Conservation (phyloP, 2,797 vertebrate species). For the Brachyrhaphis roseni region DNA sequence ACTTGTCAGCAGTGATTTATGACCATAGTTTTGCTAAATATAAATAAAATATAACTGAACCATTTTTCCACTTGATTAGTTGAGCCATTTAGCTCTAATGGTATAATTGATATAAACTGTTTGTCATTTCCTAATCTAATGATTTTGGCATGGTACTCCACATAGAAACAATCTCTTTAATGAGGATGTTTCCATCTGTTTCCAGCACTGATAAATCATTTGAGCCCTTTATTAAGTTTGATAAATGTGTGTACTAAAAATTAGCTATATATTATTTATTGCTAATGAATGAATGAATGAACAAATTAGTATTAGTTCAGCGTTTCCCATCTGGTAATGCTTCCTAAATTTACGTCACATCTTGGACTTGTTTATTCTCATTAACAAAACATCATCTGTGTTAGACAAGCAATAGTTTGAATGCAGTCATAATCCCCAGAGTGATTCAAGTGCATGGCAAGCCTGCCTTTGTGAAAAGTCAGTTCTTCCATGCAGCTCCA, state of each 20-base stretch:
- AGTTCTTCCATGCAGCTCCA: slow-evolving; percentile 10
- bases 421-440: background rate
- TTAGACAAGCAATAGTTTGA: background rate
- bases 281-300: slow-evolving; percentile 6
- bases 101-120: slow-evolving; percentile 9
- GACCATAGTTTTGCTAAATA: background rate
- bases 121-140: background rate
- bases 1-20: background rate
- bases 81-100: background rate
- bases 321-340: background rate
- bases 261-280: slow-evolving; percentile 2
- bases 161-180: background rate
- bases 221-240: background rate
- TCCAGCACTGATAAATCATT: background rate
- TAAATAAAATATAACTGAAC: background rate
- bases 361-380: background rate
- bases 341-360: background rate
- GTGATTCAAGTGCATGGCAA: background rate
- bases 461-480: slow-evolving; percentile 7
- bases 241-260: slow-evolving; percentile 5
- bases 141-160: slow-evolving; percentile 10
- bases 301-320: background rate
- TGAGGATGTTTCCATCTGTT: background rate
- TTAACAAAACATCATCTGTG: no score
- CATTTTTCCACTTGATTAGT: background rate